Conservation (phyloP, 2,797 vertebrate genomes). For the Argentina silus region DNA sequence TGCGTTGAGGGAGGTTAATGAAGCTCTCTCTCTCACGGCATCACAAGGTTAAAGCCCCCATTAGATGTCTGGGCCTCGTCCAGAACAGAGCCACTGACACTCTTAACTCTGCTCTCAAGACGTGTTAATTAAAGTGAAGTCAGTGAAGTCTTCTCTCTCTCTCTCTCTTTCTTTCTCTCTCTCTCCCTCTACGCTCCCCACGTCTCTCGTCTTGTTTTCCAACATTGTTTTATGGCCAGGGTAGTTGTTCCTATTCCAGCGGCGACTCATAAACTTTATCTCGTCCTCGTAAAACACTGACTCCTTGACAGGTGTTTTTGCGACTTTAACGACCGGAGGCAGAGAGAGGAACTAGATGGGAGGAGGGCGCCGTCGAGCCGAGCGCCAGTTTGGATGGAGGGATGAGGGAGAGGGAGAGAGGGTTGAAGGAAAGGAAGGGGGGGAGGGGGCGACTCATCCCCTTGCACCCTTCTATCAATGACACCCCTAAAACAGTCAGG, state of each 20-base stretch:
- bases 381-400: not conserved
- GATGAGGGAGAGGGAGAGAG: not conserved
- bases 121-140: too few species aligned
- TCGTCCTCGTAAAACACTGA: not conserved
- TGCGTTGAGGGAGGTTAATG: not conserved
- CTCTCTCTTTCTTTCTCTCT: not conserved
- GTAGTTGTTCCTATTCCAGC: not conserved
- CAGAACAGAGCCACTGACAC: not conserved
- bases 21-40: not conserved
- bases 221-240: not conserved
- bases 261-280: slow-evolving; percentile 1
- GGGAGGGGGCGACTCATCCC: not conserved
- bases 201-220: not conserved
- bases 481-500: not conserved
- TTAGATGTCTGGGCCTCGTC: not conserved
- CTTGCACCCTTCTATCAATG: not conserved
- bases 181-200: not conserved
- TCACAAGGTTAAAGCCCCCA: slow-evolving; percentile 1
- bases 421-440: not conserved
- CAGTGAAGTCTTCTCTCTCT: not conserved
- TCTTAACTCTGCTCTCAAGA: not conserved
- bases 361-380: not conserved
- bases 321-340: not conserved
- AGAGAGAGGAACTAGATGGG: not conserved
- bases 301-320: slow-evolving; percentile 3